Base-by-base conservation (phyloP, 2,113 vertebrate genomes). In the Miniopterus natalensis region DNA sequence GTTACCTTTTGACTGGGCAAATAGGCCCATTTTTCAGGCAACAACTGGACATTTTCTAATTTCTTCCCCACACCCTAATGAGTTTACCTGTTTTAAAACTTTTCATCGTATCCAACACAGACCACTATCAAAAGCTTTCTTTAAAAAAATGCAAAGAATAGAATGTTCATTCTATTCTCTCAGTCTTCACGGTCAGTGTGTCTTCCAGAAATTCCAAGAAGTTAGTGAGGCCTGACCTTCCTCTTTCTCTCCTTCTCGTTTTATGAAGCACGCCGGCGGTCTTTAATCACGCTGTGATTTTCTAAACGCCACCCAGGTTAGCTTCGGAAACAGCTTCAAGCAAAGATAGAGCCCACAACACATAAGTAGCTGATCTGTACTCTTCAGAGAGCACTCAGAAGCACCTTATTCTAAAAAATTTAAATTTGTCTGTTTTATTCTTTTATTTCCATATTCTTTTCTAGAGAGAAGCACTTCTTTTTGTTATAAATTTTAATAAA, bases 151-250 rank as follows among this genome's bases (percentile, higher is more conserved):
- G 78, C 27, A 36, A 93, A 97, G 96, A 90, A 75, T 86, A 86
- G 78, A 80, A 36, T 66, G 74, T 73, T 93, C 93, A 94, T 95
- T 96, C 94, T 95, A 75, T 87, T 91, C 86, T 91, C 14, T 49
- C 73, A 51, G 91, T 97, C 77, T 85, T 88, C 81, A 92, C 0
- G 25, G 92, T 95, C 85, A 95, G 91, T 91, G 91, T 96, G 91
- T 97, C 95, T 97, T 94, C 96, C 79, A 97, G 91, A 97, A 97
- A 97, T 98, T 97, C 96, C 97, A 94, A 93, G 83, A 87, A 96
- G 86, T 75, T 94, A 90, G 95, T 97, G 96, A 94, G 83, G 95
- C 95, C 81, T 89, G 93, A 83, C 94, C 53, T 96, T 97, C 90
- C 90, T 92, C 31, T 97, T 84, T 88, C 53, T 90, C 65, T 79